Evolutionary conservation across 2,797 vertebrate species (phyloP), one percentile per base, ranked within the genome.

Genomic region (Chaunax sp.): DNA sequence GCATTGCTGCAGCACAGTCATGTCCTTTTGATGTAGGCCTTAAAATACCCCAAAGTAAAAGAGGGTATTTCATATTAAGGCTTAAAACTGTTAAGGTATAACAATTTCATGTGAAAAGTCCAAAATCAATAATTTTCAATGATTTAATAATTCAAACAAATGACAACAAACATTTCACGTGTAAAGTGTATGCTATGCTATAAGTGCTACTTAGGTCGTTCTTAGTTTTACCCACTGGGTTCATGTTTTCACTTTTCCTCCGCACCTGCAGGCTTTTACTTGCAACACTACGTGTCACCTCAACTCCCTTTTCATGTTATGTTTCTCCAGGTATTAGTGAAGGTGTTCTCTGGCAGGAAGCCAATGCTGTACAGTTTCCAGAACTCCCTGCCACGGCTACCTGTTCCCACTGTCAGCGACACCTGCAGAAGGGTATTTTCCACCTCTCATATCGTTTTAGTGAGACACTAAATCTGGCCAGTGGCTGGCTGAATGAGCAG

Each of bases 291-390:
- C 62, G 2, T 13, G 1, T 64, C 65, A 70, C 47, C 50, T 56
- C 8, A 25, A 49, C 19, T 55, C 14, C 8, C 11, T 18, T 10
- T 26, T 61, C 28, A 66, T 53, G 10, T 55, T 77, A n/a, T 69
- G 9, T 20, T 78, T 65, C 15, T 77, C 16, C 77, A 95, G 94
- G 0, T 93, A 26, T 77, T 95, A 30, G 94, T 99, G 74, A 98
- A 96, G 87, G 81, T 99, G 75, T 97, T 98, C 66, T 99, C 98
- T 3, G 96, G 98, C 54, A 94, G 94, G 18, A 99, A 97, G 74
- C 98, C 97, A 49, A 97, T 99, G 96, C 79, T 98, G 9, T 99
- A 98, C 90, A 99, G 98, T 88, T 99, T 99, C 92, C 98, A 99
- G 92, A 97, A 94, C 1, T 96, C 96, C 0, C 86, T 99, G 41